phyloP scores from a whole-genome alignment of 1,140 invertebrate genomes.

The Hydropsyche tenuis region DNA sequence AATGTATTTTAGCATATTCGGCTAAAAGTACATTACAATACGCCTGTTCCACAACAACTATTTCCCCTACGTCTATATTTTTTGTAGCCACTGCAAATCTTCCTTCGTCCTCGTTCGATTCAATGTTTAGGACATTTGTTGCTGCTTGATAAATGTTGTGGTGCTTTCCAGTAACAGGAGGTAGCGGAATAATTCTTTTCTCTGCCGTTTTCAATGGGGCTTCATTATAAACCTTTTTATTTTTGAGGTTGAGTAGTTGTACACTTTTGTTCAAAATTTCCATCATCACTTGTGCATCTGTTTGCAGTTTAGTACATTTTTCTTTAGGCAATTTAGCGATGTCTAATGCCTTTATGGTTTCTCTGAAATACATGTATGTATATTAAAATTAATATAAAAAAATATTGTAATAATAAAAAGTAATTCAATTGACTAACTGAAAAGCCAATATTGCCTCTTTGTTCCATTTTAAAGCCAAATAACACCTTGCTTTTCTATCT shows the following conservation, averaged over 20 bases:
- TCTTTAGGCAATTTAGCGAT: conserved; percentile 70
- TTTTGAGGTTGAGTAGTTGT: conserved; percentile 54
- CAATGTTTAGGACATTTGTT: conserved; percentile 65
- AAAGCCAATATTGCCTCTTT: conserved; percentile 72
- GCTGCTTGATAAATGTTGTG: conserved; percentile 65
- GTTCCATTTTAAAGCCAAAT: conserved; percentile 74
- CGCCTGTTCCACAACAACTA: conserved; percentile 76
- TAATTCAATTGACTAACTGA: conserved; percentile 64
- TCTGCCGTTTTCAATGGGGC: conserved; percentile 52
- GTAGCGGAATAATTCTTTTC: conserved; percentile 49
- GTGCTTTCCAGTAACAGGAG: conserved; percentile 57
- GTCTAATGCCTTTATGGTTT: conserved; percentile 69
- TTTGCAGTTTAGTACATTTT: conserved; percentile 69
- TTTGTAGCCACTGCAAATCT: conserved; percentile 69
- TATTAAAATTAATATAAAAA: conserved; percentile 16
- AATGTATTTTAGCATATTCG: conserved; percentile 72
- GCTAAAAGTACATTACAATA: conserved; percentile 76
- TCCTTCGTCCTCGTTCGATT: conserved; percentile 57
- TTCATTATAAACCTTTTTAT: conserved; percentile 52
- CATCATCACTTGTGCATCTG: conserved; percentile 76
- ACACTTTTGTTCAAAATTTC: conserved; percentile 69
- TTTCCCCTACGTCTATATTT: conserved; percentile 71
- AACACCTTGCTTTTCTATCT: conserved; percentile 78
- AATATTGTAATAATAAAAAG: no score
- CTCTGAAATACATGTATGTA: conserved; percentile 56